A percentile compares a stretch with the other conserved stretches of the same genome.
Conservation (phyloP, 2,113 vertebrate genomes). For the Anarhynchus alexandrinus region DNA sequence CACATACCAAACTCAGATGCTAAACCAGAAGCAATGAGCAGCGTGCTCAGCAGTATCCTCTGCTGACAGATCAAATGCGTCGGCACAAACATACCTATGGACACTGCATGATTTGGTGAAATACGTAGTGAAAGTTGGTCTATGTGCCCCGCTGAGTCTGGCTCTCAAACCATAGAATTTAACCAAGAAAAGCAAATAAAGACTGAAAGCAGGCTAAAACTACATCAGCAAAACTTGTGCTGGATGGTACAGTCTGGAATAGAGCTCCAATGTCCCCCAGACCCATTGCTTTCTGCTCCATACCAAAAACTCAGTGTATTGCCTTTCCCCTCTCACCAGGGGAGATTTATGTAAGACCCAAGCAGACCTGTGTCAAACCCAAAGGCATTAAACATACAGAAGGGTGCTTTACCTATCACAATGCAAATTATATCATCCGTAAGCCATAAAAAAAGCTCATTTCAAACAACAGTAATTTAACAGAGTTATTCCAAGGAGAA, state of each 20-base stretch:
- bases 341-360: neutral
- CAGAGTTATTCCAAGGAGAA: slow-evolving; percentile 43
- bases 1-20: neutral
- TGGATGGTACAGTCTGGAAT: neutral
- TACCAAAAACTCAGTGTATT: neutral
- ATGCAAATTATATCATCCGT: neutral
- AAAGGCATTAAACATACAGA: neutral
- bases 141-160: neutral
- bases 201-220: neutral
- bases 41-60: neutral
- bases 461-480: slow-evolving; percentile 39
- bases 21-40: neutral
- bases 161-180: neutral
- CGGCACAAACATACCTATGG: neutral
- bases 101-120: neutral
- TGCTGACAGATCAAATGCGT: neutral
- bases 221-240: neutral
- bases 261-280: neutral
- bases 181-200: neutral
- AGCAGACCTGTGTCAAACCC: neutral
- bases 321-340: neutral
- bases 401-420: slow-evolving; percentile 15
- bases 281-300: neutral
- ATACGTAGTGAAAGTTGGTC: neutral
- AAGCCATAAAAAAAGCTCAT: slow-evolving; percentile 44